These are phyloP conservation scores for Pristionchus arcanus DNA, from an alignment of 2,888 invertebrate genomes.

Conservation along the genomic window DNA sequence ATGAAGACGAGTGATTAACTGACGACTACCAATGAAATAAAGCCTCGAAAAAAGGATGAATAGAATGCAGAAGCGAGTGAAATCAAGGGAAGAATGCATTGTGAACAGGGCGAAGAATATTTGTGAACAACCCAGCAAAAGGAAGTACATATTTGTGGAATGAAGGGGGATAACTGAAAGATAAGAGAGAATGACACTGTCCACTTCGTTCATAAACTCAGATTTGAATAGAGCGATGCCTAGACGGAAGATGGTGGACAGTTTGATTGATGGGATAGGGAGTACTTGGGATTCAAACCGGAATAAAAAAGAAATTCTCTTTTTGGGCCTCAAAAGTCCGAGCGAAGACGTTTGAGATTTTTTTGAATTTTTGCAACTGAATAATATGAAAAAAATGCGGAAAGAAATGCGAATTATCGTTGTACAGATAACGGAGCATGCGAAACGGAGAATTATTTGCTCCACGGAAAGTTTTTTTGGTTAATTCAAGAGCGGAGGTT, in stretches of 20 bases:
- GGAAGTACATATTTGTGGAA: not conserved
- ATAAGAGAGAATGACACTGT: constrained; percentile 4
- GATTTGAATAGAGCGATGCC: constrained; percentile 4
- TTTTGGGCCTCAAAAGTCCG: constrained; percentile 17
- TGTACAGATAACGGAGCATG: not conserved
- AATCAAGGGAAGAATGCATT: constrained; percentile 19
- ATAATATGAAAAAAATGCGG: not conserved
- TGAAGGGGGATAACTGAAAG: constrained; percentile 31
- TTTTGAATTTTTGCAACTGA: not conserved
- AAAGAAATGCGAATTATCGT: not conserved
- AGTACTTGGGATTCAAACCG: constrained; percentile 14
- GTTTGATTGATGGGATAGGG: not conserved
- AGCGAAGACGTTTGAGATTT: constrained; percentile 9
- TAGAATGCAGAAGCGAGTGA: not conserved
- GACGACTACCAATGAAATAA: constrained; percentile 14
- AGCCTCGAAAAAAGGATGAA: not conserved
- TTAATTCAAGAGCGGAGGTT: constrained; percentile 9
- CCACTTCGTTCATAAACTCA: not conserved
- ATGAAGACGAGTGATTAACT: not conserved
- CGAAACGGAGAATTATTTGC: constrained; percentile 3
- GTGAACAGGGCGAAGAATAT: constrained; percentile 34
- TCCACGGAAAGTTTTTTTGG: not conserved
- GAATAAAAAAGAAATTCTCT: not conserved
- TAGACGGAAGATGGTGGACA: constrained; percentile 10
- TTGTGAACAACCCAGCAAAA: not conserved